Evolutionary conservation across 2,888 invertebrate species (phyloP).

Genomic region (Melolontha melolontha): DNA sequence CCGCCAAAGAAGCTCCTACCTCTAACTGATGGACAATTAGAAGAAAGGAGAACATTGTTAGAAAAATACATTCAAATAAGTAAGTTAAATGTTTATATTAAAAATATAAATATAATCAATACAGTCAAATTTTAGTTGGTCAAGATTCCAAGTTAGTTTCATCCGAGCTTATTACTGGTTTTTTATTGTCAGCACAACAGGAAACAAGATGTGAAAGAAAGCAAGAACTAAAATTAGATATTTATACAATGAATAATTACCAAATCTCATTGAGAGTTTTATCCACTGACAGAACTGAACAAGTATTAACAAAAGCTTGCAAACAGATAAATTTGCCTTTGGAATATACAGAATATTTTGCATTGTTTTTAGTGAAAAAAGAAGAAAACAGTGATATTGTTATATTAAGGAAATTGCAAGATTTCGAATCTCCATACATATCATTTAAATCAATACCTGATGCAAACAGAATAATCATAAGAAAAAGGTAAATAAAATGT

Average conservation of each 20-base stretch:
- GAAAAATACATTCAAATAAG: slow-evolving; percentile 95
- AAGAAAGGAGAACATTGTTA: slow-evolving; percentile 85
- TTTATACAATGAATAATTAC: slow-evolving; percentile 88
- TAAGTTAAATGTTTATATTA: slow-evolving; percentile 64
- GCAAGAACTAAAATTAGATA: slow-evolving; percentile 81
- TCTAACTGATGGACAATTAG: slow-evolving; percentile 84
- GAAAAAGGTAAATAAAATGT: slow-evolving; percentile 86
- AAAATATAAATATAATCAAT: neutral
- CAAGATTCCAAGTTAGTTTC: slow-evolving; percentile 86
- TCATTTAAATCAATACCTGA: slow-evolving; percentile 85
- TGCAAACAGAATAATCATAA: slow-evolving; percentile 81
- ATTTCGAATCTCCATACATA: slow-evolving; percentile 97
- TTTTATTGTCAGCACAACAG: slow-evolving; percentile 91
- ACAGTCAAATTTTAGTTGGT: slow-evolving; percentile 74
- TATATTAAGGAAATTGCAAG: slow-evolving; percentile 90
- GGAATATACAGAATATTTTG: slow-evolving; percentile 88
- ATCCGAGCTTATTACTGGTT: slow-evolving; percentile 85
- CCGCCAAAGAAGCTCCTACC: slow-evolving; percentile 93
- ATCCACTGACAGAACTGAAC: slow-evolving; percentile 86
- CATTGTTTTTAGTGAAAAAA: slow-evolving; percentile 87
- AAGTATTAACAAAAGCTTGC: slow-evolving; percentile 85
- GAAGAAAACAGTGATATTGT: slow-evolving; percentile 77
- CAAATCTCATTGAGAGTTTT: slow-evolving; percentile 84
- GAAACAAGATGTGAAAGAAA: slow-evolving; percentile 80
- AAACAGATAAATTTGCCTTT: slow-evolving; percentile 83